phyloP scores from a whole-genome alignment of 2,888 invertebrate species.

The Cylindroiulus punctatus region DNA sequence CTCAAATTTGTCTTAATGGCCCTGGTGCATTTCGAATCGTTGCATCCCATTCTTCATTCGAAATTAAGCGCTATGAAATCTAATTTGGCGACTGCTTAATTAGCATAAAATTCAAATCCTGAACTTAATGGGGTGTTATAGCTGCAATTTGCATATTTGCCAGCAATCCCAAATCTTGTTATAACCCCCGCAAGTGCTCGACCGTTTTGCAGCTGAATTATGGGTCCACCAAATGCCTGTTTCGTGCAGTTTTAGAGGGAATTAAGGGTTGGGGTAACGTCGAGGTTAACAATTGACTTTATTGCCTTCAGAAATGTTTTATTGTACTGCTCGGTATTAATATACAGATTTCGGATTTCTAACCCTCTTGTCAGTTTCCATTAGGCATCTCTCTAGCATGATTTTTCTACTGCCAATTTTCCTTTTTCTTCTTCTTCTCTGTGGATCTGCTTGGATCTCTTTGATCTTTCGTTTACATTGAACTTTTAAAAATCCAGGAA shows the following conservation, averaged over 20 bases:
- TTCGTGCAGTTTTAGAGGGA: not conserved
- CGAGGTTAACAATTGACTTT: slow-evolving; percentile 6
- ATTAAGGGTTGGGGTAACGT: not conserved
- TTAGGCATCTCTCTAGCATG: not conserved
- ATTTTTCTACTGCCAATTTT: too few species aligned
- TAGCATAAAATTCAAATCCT: slow-evolving; percentile 38
- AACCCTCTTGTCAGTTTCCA: not conserved
- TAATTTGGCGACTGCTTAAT: slow-evolving; percentile 34
- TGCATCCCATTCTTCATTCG: slow-evolving; percentile 12
- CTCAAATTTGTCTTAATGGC: slow-evolving; percentile 3
- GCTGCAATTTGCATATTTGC: slow-evolving; percentile 11
- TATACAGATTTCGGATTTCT: not conserved
- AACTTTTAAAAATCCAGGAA: too few species aligned
- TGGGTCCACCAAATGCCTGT: not conserved
- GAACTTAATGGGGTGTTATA: slow-evolving; percentile 37
- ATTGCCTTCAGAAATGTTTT: slow-evolving; percentile 15
- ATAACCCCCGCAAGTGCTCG: not conserved
- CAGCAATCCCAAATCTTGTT: slow-evolving; percentile 28
- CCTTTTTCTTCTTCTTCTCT: too few species aligned
- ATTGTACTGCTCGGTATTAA: not conserved
- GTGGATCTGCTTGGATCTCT: too few species aligned
- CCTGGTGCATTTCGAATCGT: not conserved
- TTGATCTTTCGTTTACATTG: too few species aligned
- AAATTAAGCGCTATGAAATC: slow-evolving; percentile 36
- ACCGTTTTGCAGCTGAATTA: not conserved